Conservation (phyloP, 2,888 invertebrate genomes). For the Nysson spinosus region DNA sequence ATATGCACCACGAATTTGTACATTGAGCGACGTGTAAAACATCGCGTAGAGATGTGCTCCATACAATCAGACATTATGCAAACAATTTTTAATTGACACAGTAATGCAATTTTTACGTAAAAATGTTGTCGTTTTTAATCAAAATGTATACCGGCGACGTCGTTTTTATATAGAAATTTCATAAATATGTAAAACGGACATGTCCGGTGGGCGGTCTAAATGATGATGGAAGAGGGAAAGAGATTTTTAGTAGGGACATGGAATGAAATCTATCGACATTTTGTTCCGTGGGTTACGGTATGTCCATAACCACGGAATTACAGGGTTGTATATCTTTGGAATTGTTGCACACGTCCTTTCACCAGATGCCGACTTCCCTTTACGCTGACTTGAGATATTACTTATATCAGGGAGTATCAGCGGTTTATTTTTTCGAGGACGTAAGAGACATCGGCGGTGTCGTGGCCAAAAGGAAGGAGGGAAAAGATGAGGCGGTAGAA, state of each 20-base stretch:
- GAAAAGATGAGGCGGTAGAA: slow-evolving; percentile 15
- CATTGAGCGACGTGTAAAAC: too few relatives aligned
- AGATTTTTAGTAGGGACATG: slow-evolving; percentile 3
- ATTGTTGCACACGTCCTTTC: slow-evolving; percentile 51
- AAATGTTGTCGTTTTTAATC: too few relatives aligned
- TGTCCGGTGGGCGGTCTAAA: too few relatives aligned
- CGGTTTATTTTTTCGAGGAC: slow-evolving; percentile 74
- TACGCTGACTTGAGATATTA: slow-evolving; percentile 67
- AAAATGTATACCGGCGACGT: too few relatives aligned
- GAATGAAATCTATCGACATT: slow-evolving; percentile 19
- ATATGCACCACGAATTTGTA: too few relatives aligned
- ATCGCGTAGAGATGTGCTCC: too few relatives aligned
- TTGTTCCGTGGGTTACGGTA: slow-evolving; percentile 26
- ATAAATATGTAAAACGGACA: too few relatives aligned
- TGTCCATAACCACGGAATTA: slow-evolving; percentile 55
- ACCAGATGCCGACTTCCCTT: slow-evolving; percentile 54
- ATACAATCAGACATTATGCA: too few relatives aligned
- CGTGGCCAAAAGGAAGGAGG: slow-evolving; percentile 34
- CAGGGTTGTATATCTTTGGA: slow-evolving; percentile 52
- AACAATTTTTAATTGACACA: too few relatives aligned
- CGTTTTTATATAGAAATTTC: too few relatives aligned
- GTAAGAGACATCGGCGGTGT: slow-evolving; percentile 52
- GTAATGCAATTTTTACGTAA: too few relatives aligned
- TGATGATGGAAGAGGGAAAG: too few relatives aligned
- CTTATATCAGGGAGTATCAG: slow-evolving; percentile 60